Base-by-base conservation (phyloP, 1,140 invertebrate species). In the Euwallacea similis region DNA sequence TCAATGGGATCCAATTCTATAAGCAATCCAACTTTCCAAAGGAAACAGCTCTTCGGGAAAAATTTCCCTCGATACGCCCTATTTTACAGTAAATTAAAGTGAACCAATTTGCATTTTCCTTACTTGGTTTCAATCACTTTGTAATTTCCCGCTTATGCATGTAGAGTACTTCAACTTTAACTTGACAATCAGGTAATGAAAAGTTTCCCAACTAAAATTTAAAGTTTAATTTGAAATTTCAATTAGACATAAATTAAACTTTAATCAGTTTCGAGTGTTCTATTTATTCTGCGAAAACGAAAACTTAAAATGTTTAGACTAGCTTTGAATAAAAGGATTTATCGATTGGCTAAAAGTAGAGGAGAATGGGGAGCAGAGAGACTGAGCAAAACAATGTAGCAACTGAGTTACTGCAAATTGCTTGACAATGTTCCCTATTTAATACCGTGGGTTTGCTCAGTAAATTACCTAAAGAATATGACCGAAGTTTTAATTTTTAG, bases 201-300 rank as follows among this genome's bases (percentile, higher is more conserved):
- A 62, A n/a, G 33, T 64, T 70, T 64, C 46, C 9, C 60, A 56
- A 53, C 60, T 64, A 63, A 68, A 65, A 65, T 65, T 65, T 65
- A 65, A 65, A 65, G 16, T 65, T 46, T 56, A 59, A 67, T 70
- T 70, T 70, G 47, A 64, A 70, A 70, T 64, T 70, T 70, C 68
- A 70, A 70, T 70, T 70, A 70, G 68, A 64, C 60, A 62, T 70
- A 70, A 70, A 70, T 70, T 70, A 70, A 70, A 70, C 60, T 70
- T 70, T 70, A 70, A 70, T 70, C 68, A 62, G 68, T 64, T 70
- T 64, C 60, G 50, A 70, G 68, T 70, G 68, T 62, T 70, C 68
- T 70, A 70, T 70, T 70, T 70, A 70, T 70, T 62, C 53, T 47
- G 43, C 43, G 33, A 67, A 67, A 66, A 69, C 59, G 44, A 60